phyloP scores from a whole-genome alignment of 1,140 invertebrate species.

The Lordiphosa collinella region DNA sequence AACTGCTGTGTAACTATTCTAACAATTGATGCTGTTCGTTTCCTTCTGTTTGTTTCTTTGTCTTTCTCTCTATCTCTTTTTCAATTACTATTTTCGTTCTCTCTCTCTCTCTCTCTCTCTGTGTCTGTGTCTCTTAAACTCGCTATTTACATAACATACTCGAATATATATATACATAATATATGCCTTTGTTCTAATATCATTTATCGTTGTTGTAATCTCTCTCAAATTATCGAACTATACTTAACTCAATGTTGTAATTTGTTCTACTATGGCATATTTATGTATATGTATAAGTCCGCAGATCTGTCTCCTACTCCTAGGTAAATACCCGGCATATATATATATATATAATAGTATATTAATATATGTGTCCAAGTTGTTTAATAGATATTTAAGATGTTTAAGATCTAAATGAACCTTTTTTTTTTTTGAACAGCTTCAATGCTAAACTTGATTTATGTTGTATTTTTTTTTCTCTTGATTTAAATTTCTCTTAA shows the following conservation, averaged over 20 bases:
- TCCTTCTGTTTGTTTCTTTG: conserved; percentile 33
- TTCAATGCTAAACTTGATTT: conserved; percentile 2
- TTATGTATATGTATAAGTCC: conserved; percentile 40
- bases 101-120: conserved; percentile 50
- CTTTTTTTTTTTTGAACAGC: neutral
- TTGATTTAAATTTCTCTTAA: conserved; percentile 17
- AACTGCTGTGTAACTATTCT: too few species aligned
- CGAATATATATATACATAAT: conserved; percentile 62
- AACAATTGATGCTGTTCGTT: conserved; percentile 47
- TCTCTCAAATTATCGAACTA: conserved; percentile 44
- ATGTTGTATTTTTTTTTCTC: conserved; percentile 9
- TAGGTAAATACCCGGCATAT: too few species aligned
- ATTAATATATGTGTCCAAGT: neutral
- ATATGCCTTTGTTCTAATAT: conserved; percentile 69
- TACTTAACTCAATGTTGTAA: conserved; percentile 44
- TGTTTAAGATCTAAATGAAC: conserved; percentile 13
- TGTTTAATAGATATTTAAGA: neutral
- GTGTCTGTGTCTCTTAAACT: conserved; percentile 48
- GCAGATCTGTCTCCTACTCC: conserved; percentile 37
- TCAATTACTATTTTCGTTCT: conserved; percentile 50
- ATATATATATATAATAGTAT: conserved; percentile 34
- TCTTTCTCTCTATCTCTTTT: conserved; percentile 18
- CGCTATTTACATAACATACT: conserved; percentile 57
- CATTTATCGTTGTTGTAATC: conserved; percentile 62
- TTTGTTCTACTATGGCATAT: conserved; percentile 34